A percentile compares a stretch with the other conserved stretches of the same genome.
These are phyloP conservation scores for Pangasius krempfi DNA, from an alignment of 2,797 vertebrate species.

Conservation along the genomic window DNA sequence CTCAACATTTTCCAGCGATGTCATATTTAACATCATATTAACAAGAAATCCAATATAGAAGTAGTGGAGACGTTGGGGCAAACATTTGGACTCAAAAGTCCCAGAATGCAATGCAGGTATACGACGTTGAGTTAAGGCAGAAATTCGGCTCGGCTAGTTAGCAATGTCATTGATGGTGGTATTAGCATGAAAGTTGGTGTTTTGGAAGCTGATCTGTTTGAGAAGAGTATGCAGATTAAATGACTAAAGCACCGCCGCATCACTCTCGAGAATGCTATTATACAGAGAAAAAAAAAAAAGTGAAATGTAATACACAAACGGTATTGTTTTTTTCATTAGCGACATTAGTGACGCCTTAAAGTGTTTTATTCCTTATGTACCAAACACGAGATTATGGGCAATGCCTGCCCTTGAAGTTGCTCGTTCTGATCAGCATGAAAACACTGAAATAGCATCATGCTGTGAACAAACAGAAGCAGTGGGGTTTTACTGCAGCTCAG, in stretches of 20 bases:
- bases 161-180: background rate
- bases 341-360: too few relatives aligned
- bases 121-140: background rate
- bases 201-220: background rate
- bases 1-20: background rate
- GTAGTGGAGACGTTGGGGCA: background rate
- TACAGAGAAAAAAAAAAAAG: background rate
- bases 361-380: background rate
- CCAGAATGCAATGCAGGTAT: background rate
- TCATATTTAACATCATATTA: background rate
- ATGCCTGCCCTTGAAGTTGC: background rate
- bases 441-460: background rate
- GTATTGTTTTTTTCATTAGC: too few relatives aligned
- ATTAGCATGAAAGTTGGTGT: background rate
- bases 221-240: background rate
- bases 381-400: background rate
- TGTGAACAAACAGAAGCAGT: slow-evolving; percentile 17
- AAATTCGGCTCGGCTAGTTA: background rate
- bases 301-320: too few relatives aligned
- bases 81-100: too few relatives aligned
- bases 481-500: background rate
- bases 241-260: background rate
- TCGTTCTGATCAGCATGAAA: slow-evolving; percentile 12
- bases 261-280: background rate
- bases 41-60: background rate